These are phyloP conservation scores for Poeciliopsis presidionis DNA, from an alignment of 2,797 vertebrate genomes.

Conservation along the genomic window DNA sequence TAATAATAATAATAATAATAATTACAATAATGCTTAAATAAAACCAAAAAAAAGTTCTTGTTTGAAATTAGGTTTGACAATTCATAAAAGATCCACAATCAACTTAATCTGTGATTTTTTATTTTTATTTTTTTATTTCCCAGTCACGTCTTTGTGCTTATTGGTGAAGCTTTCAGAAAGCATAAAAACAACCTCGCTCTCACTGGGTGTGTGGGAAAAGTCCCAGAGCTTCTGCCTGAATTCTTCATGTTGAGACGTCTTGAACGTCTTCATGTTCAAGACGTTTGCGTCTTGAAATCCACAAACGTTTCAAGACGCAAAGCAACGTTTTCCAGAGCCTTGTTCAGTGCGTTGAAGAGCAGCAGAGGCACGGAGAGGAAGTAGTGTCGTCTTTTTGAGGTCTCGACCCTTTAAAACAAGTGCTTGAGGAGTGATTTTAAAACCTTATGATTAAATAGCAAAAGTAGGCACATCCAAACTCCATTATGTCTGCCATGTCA, in stretches of 20 bases:
- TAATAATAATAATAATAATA: slow-evolving; percentile 48
- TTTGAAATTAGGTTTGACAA: not conserved
- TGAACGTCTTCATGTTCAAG: too few relatives aligned
- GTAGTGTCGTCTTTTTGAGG: slow-evolving; percentile 30
- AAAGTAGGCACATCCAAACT: not conserved
- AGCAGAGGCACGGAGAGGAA: slow-evolving; percentile 26
- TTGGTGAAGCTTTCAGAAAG: slow-evolving; percentile 9
- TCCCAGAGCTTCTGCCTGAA: slow-evolving; percentile 34
- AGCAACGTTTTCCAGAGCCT: not conserved
- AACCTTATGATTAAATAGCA: not conserved
- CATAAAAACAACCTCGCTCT: slow-evolving; percentile 8
- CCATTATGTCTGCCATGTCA: not conserved
- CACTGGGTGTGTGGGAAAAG: slow-evolving; percentile 16
- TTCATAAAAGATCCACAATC: slow-evolving; percentile 1
- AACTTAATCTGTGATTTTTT: slow-evolving; percentile 26
- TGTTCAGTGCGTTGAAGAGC: slow-evolving; percentile 33
- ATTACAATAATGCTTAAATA: slow-evolving; percentile 58
- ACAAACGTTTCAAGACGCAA: not conserved
- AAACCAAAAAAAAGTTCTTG: slow-evolving; percentile 15
- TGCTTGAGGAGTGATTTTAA: not conserved
- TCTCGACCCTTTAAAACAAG: slow-evolving; percentile 4
- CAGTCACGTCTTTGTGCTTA: slow-evolving; percentile 35
- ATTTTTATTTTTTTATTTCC: not conserved
- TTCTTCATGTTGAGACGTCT: not conserved
- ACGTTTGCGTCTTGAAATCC: too few relatives aligned